Evolutionary conservation across 2,888 invertebrate species (phyloP).

Genomic region (Crocallis elinguaria): DNA sequence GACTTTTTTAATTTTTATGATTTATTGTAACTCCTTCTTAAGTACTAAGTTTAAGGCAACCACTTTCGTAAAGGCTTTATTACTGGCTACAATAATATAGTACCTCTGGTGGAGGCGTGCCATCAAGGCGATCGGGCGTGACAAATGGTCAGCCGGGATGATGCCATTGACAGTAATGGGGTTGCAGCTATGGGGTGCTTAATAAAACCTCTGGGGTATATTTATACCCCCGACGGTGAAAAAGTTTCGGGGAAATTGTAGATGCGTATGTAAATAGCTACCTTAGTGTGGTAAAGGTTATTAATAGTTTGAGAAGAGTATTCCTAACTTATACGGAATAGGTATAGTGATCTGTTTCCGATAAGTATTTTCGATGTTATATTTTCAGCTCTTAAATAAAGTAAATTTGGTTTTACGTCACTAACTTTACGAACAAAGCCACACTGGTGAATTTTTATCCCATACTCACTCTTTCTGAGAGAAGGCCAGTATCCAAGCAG

Average conservation of each 20-base stretch:
- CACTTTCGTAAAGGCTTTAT: background rate
- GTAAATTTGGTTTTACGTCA: too few relatives aligned
- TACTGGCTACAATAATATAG: background rate
- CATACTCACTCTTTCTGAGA: too few relatives aligned
- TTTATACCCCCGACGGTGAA: constrained; percentile 25
- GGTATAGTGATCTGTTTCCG: too few relatives aligned
- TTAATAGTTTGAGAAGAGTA: constrained; percentile 9
- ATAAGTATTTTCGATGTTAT: too few relatives aligned
- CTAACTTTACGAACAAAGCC: too few relatives aligned
- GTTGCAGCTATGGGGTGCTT: constrained; percentile 41
- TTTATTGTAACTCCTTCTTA: too few relatives aligned
- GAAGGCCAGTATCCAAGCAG: too few relatives aligned
- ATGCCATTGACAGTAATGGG: constrained; percentile 65
- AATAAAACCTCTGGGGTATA: constrained; percentile 42
- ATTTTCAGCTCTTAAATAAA: too few relatives aligned
- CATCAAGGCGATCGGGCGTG: constrained; percentile 47
- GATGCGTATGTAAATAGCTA: constrained; percentile 13
- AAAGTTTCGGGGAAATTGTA: constrained; percentile 22
- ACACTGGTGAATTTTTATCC: too few relatives aligned
- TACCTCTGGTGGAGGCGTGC: constrained; percentile 49
- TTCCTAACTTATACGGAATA: background rate
- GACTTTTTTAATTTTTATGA: too few relatives aligned
- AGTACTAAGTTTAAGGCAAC: too few relatives aligned
- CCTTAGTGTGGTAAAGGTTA: background rate
- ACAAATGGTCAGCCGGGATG: constrained; percentile 65